These are phyloP conservation scores for Episyrphus balteatus DNA, from an alignment of 1,140 invertebrate species.

Conservation along the genomic window DNA sequence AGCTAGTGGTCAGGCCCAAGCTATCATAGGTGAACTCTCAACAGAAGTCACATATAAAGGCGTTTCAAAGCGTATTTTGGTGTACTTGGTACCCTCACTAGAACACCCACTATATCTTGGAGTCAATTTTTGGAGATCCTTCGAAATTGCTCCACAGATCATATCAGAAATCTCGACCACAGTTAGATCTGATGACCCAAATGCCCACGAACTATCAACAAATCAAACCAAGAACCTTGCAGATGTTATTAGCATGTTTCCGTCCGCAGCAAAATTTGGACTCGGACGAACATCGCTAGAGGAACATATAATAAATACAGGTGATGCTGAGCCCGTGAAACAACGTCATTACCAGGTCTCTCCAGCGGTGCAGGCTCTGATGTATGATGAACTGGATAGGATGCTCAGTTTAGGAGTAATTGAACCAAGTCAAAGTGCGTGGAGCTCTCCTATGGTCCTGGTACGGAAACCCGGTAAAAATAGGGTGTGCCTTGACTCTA, in stretches of 20 bases:
- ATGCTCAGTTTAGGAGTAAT: no score
- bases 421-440: conserved; percentile 27
- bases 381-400: no score
- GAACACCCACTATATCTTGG: conserved; percentile 1
- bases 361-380: background rate
- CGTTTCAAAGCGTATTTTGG: background rate
- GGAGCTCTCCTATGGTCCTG: conserved; percentile 32
- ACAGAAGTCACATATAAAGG: background rate
- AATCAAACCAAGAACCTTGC: background rate
- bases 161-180: background rate
- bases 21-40: background rate
- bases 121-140: conserved; percentile 4
- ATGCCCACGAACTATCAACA: background rate
- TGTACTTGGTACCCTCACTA: conserved; percentile 2
- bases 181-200: background rate
- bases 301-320: no score
- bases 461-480: conserved; percentile 11
- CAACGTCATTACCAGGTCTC: conserved; percentile 7
- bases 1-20: conserved; percentile 1
- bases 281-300: conserved; percentile 2
- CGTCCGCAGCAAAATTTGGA: conserved; percentile 19
- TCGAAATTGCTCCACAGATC: conserved; percentile 7
- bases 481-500: conserved; percentile 18
- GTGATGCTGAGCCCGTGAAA: no score
- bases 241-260: conserved; percentile 5